Conservation (phyloP, 2,113 vertebrate genomes). For the Nerophis ophidion region DNA sequence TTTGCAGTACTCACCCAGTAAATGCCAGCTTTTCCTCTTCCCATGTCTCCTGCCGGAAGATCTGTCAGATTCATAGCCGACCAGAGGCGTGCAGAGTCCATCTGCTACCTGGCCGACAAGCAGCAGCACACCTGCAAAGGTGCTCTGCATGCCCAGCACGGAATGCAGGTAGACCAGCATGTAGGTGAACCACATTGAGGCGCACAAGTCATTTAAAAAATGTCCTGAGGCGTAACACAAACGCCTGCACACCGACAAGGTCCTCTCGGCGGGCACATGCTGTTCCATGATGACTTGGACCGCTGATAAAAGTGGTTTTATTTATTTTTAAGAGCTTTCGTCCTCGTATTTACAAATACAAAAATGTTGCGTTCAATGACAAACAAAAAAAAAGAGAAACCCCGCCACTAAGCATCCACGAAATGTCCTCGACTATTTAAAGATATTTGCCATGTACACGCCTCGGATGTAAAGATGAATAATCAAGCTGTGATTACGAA, state of each 20-base stretch:
- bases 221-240: slow-evolving; percentile 75
- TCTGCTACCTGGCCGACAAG: slow-evolving; percentile 77
- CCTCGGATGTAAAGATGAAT: slow-evolving; percentile 6
- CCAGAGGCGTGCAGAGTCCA: slow-evolving; percentile 74
- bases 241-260: slow-evolving; percentile 53
- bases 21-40: slow-evolving; percentile 79
- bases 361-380: slow-evolving; percentile 27
- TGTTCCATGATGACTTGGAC: slow-evolving; percentile 32
- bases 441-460: slow-evolving; percentile 8
- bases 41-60: slow-evolving; percentile 61
- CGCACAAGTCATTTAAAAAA: slow-evolving; percentile 82
- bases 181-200: slow-evolving; percentile 83
- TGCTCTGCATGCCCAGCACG: slow-evolving; percentile 72
- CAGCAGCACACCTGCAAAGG: slow-evolving; percentile 71
- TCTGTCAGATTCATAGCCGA: slow-evolving; percentile 77
- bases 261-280: slow-evolving; percentile 26
- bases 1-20: slow-evolving; percentile 65
- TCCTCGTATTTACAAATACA: slow-evolving; percentile 57
- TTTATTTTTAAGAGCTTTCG: slow-evolving; percentile 40
- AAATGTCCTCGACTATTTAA: slow-evolving; percentile 9
- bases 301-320: slow-evolving; percentile 54
- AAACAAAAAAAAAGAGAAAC: slow-evolving; percentile 36
- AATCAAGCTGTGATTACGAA: not conserved
- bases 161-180: slow-evolving; percentile 78
- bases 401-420: slow-evolving; percentile 29